Evolutionary conservation across 2,888 invertebrate genomes (phyloP).

Genomic region (Dryococelus australis): DNA sequence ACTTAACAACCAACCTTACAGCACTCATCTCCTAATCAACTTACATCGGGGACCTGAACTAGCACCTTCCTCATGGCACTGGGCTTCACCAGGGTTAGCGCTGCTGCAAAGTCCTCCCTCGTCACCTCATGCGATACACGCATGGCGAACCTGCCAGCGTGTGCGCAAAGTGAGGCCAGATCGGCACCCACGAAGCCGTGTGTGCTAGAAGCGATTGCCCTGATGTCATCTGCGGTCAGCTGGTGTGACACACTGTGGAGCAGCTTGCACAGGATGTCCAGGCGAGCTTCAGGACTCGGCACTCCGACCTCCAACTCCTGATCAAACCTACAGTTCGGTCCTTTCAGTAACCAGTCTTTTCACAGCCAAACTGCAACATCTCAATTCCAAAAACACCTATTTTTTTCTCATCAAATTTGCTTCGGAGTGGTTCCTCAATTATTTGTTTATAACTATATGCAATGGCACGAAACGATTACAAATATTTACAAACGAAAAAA

Average conservation of each 20-base stretch:
- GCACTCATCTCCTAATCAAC: conserved; percentile 31
- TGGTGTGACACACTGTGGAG: conserved; percentile 65
- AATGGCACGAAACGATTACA: too few species aligned
- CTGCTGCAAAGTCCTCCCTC: conserved; percentile 67
- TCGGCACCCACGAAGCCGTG: conserved; percentile 95
- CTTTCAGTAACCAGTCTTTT: conserved; percentile 4
- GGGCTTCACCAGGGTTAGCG: conserved; percentile 76
- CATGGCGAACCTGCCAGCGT: conserved; percentile 72
- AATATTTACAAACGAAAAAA: too few species aligned
- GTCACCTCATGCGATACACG: conserved; percentile 40
- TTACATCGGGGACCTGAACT: conserved; percentile 85
- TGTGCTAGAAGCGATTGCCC: conserved; percentile 58
- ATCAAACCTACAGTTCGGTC: conserved; percentile 66
- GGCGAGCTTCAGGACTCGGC: conserved; percentile 71
- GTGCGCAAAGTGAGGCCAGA: conserved; percentile 77
- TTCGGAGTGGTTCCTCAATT: too few species aligned
- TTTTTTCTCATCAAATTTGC: too few species aligned
- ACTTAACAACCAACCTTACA: too few species aligned
- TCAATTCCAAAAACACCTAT: too few species aligned
- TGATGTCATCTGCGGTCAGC: conserved; percentile 65
- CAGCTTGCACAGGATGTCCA: conserved; percentile 73
- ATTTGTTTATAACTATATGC: too few species aligned
- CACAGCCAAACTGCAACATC: too few species aligned
- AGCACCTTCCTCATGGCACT: conserved; percentile 91
- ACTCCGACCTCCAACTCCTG: conserved; percentile 81